Percentiles rank a stretch among this genome's conserved stretches.
Conservation (phyloP, 2,888 invertebrate genomes). For the Platycheirus rosarum region DNA sequence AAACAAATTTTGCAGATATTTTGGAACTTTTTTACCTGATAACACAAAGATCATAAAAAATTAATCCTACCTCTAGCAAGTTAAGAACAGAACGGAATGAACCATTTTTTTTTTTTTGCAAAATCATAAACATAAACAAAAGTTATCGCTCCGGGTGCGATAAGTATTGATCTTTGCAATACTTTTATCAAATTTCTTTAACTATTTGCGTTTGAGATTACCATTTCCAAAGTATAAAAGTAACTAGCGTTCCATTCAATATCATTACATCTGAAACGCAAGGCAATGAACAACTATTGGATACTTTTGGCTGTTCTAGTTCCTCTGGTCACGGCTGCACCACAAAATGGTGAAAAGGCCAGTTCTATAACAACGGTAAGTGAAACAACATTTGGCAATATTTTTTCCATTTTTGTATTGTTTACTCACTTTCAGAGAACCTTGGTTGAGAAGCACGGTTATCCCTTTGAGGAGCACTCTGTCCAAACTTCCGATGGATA, state of each 20-base stretch:
- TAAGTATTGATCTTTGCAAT: not conserved
- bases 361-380: slow-evolving; percentile 77
- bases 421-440: not conserved
- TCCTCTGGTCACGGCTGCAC: slow-evolving; percentile 35
- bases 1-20: no score
- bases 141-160: not conserved
- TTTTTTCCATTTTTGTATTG: no score
- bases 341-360: slow-evolving; percentile 2
- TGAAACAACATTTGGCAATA: no score
- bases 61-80: no score
- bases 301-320: slow-evolving; percentile 13
- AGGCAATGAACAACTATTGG: slow-evolving; percentile 35
- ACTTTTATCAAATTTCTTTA: not conserved
- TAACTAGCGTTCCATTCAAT: not conserved
- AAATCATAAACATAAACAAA: no score
- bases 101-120: no score
- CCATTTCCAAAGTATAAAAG: not conserved
- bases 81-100: no score
- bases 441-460: not conserved
- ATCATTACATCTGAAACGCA: slow-evolving; percentile 23
- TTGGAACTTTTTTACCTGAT: no score
- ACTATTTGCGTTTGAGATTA: not conserved
- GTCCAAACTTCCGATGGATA: slow-evolving; percentile 14
- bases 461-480: slow-evolving; percentile 2
- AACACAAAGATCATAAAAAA: no score